Base-by-base conservation (phyloP, 2,888 invertebrate species). In the Strigamia transsilvanica region DNA sequence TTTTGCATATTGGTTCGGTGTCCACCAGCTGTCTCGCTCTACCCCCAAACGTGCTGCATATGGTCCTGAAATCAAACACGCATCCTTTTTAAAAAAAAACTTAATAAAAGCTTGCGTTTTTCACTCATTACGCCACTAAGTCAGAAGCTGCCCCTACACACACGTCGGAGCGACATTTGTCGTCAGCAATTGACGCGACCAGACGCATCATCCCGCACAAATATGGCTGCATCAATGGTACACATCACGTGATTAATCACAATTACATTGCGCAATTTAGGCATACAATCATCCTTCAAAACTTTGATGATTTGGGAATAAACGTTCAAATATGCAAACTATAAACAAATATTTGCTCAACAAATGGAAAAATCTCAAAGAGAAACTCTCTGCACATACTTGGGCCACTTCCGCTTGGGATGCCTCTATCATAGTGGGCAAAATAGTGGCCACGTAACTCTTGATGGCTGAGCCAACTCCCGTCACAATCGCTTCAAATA, bases 291-390 rank as follows among this genome's bases (percentile, higher is more conserved):
- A 3, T 66, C 66, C 12, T 27, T 66, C 27, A 66, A 12, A 15
- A 32, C 66, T 66, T 66, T 66, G 12, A 66, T 3, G 12, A 66
- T 15, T 23, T 66, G 27, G 27, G 27, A 27, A 15, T 66, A 66
- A 66, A 66, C 66, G 27, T 66, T 66, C 27, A 66, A 27, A 66
- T 66, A 66, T 7, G 66, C 66, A 66, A 27, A 66, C 66, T 66
- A 10, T 15, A 21, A 61, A 15, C 5, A 27, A 9, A 66, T 7
- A 6, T 12, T 66, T 23, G 23, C 10, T 15, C 10, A 21, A 18
- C 5, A 18, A 23, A 4, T 61, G 10, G 5, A 6, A 61, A 3
- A 2, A 6, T 2, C 3, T 61, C 2, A 61, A 4, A 5, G 18
- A 18, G 4, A 15, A 18, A 5, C 18, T 10, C n/a, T 15, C 3